Evolutionary conservation across 2,888 invertebrate genomes (phyloP), one percentile per base, ranked within the genome.

Genomic region (Drosophila algonquin): DNA sequence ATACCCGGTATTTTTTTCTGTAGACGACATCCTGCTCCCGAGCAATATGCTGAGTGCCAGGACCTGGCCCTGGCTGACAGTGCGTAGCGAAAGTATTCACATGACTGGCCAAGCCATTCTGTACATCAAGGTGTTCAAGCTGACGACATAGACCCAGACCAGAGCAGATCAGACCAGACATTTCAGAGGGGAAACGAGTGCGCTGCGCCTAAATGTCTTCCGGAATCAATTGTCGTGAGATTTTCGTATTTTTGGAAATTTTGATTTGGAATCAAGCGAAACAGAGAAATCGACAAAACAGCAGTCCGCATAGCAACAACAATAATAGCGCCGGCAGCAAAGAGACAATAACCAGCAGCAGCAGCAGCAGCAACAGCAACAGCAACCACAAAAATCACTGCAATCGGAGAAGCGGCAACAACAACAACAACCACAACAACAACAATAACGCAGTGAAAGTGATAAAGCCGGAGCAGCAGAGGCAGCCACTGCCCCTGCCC

Each of bases 201-300:
- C 80, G 76, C 90, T 30, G 80, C 81, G 76, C 90, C 89, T 82
- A 91, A 90, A 90, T 90, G 91, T 90, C 91, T 90, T 90, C 90
- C 90, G 90, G 91, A 90, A 91, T 90, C 79, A 90, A 91, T 90
- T 90, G 90, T 90, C 90, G 90, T 90, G 90, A 90, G 89, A 91
- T 91, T 90, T 91, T 90, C 90, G 91, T 91, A 83, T 90, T 90
- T 91, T 90, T 91, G 90, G 91, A 90, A 90, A 91, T 91, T 86
- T 90, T 91, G 81, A 88, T 90, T 88, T 90, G 90, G 90, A 90
- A 91, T 83, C 90, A 90, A 90, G 89, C 89, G 81, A 89, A 86
- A 80, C 89, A 90, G 89, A 89, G 91, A 90, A 90, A 90, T 90
- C 90, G 87, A 87, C 89, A 89, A 89, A 89, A 84, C 85, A 90